phyloP scores from a whole-genome alignment of 2,888 invertebrate genomes.

The Pseudococcus jackbeardsleyi region DNA sequence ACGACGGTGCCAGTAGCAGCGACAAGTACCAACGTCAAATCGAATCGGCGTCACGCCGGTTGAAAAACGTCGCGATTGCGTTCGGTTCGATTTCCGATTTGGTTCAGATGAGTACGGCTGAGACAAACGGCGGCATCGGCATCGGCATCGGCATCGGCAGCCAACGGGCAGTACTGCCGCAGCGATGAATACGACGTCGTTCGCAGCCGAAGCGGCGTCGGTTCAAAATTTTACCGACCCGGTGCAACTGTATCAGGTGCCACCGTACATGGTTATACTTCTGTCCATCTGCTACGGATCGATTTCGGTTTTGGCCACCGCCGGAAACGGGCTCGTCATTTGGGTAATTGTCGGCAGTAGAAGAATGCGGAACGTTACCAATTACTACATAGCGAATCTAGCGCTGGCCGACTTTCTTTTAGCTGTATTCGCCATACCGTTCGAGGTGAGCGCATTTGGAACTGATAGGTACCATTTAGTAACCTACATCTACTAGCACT shows the following conservation, averaged over 20 bases:
- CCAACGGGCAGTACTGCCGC: neutral
- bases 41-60: neutral
- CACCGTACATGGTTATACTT: constrained; percentile 79
- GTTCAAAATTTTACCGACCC: neutral
- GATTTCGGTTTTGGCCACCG: constrained; percentile 84
- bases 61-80: neutral
- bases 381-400: constrained; percentile 88
- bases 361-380: constrained; percentile 86
- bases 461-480: too few relatives aligned
- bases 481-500: too few relatives aligned
- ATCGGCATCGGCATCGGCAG: too few relatives aligned
- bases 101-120: neutral
- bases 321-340: constrained; percentile 88
- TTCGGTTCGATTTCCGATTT: neutral
- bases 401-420: constrained; percentile 89
- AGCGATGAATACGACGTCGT: neutral
- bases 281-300: constrained; percentile 84
- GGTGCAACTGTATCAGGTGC: constrained; percentile 77
- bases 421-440: constrained; percentile 87
- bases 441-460: constrained; percentile 73
- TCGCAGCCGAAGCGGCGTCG: neutral
- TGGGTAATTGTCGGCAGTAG: constrained; percentile 84
- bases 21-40: neutral
- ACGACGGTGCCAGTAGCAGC: neutral
- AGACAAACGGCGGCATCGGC: neutral